Conservation (phyloP, 1,140 invertebrate genomes). For the Aplysia californica region DNA sequence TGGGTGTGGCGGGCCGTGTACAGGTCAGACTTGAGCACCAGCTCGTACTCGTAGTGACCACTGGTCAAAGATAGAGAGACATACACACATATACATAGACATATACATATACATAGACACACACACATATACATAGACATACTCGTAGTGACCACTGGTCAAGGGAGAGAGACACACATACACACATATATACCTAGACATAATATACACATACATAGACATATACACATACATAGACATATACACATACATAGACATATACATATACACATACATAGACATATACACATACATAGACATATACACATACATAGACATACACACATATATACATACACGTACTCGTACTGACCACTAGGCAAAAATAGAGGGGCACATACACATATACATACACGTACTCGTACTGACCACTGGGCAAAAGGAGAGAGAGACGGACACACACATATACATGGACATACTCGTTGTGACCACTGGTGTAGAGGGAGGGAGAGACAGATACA, state of each 20-base stretch:
- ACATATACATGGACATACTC: background rate
- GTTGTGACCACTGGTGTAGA: no score
- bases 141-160: no score
- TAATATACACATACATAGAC: no score
- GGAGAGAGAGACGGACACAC: background rate
- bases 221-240: no score
- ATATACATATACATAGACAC: background rate
- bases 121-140: background rate
- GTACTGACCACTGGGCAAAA: no score
- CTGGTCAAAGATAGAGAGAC: conserved; percentile 37
- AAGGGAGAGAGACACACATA: no score
- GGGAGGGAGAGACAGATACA: no score
- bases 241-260: no score
- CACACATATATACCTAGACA: no score
- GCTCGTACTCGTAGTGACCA: conserved; percentile 67
- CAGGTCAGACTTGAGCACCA: conserved; percentile 65
- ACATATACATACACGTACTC: background rate
- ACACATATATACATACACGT: conserved; percentile 65
- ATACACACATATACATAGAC: background rate
- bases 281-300: no score
- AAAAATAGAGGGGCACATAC: background rate
- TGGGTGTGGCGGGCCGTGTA: conserved; percentile 68
- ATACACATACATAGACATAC: no score
- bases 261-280: no score
- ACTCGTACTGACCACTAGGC: conserved; percentile 66